Evolutionary conservation across 2,113 vertebrate species (phyloP).

Genomic region (Apteryx mantelli): DNA sequence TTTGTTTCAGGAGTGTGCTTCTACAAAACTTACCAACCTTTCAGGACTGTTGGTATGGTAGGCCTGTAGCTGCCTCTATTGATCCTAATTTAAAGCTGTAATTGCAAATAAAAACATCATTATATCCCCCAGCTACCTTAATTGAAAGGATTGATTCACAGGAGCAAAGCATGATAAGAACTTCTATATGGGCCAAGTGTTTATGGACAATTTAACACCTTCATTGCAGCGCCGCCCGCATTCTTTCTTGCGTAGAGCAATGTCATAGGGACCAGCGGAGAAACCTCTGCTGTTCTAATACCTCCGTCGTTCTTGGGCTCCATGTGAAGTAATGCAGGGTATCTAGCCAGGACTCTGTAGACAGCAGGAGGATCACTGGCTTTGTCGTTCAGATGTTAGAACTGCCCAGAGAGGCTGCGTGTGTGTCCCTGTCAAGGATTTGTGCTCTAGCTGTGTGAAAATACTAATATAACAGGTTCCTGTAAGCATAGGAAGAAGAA

Average conservation of each 20-base stretch:
- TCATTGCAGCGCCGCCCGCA: neutral
- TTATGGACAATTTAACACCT: conserved; percentile 56
- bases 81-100: conserved; percentile 84
- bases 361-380: neutral
- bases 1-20: conserved; percentile 79
- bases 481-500: neutral
- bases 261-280: neutral
- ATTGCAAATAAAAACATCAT: conserved; percentile 86
- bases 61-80: conserved; percentile 79
- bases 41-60: conserved; percentile 39
- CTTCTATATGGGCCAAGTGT: conserved; percentile 9
- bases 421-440: neutral
- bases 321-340: neutral
- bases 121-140: conserved; percentile 67
- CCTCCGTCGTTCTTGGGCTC: neutral
- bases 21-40: conserved; percentile 48
- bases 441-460: neutral
- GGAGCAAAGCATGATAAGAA: conserved; percentile 35
- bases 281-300: neutral
- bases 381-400: neutral
- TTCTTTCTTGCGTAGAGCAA: neutral
- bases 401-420: neutral
- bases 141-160: conserved; percentile 69
- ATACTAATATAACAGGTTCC: neutral
- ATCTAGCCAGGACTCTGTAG: neutral